phyloP scores from a whole-genome alignment of 2,113 vertebrate species.

The Boleophthalmus pectinirostris region DNA sequence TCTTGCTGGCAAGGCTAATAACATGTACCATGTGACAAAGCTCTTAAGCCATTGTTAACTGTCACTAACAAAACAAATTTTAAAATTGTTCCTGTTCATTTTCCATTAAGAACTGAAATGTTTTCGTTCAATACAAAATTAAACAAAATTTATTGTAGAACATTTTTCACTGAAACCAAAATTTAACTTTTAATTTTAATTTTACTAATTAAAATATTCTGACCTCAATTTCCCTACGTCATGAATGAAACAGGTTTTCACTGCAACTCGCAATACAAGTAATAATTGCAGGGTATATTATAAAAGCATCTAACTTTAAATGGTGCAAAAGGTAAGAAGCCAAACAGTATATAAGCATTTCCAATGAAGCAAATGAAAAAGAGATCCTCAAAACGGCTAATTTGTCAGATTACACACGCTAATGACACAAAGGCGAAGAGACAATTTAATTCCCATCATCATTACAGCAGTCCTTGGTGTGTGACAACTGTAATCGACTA shows the following conservation, averaged over 20 bases:
- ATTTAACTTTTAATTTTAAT: neutral
- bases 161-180: neutral
- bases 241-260: neutral
- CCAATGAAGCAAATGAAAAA: slow-evolving; percentile 1
- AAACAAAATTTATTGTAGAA: too few species aligned
- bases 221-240: too few species aligned
- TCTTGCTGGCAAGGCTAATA: too few species aligned
- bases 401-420: slow-evolving; percentile 7
- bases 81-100: too few species aligned
- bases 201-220: too few species aligned
- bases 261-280: neutral
- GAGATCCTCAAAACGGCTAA: neutral
- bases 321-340: neutral
- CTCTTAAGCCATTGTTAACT: too few species aligned
- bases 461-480: slow-evolving; percentile 1
- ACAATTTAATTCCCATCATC: slow-evolving; percentile 8
- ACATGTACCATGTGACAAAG: neutral
- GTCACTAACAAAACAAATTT: too few species aligned
- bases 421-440: slow-evolving; percentile 4
- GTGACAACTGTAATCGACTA: slow-evolving; percentile 5
- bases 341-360: neutral
- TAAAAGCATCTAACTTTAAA: neutral
- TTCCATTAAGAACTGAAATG: too few species aligned
- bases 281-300: neutral
- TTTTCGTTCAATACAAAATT: neutral